Evolutionary conservation across 2,797 vertebrate species (phyloP).

Genomic region (Diceros bicornis): DNA sequence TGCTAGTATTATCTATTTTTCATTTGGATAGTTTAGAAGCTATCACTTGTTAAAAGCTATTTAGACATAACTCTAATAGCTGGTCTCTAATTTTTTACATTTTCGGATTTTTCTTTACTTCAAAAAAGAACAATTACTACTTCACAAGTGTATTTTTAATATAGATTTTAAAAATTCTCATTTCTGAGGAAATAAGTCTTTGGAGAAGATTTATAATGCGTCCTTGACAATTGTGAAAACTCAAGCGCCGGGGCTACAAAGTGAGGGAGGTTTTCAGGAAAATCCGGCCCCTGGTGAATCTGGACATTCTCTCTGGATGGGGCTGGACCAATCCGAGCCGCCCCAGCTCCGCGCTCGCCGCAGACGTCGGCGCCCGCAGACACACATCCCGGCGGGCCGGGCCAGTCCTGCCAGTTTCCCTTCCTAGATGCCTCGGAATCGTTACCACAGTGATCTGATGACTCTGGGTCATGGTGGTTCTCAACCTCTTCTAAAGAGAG

Average conservation of each 20-base stretch:
- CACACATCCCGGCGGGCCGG: neutral
- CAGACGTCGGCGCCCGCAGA: neutral
- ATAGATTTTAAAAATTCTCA: neutral
- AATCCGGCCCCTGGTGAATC: neutral
- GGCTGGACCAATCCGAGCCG: neutral
- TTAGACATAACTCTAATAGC: slow-evolving; percentile 9
- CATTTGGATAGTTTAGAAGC: slow-evolving; percentile 42
- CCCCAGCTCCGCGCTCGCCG: neutral
- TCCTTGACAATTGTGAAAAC: neutral
- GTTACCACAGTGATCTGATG: neutral
- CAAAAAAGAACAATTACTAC: neutral
- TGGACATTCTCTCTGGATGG: neutral
- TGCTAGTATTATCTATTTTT: slow-evolving; percentile 29
- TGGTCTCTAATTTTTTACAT: slow-evolving; percentile 3
- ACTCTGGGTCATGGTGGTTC: neutral
- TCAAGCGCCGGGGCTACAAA: neutral
- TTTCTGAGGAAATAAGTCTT: neutral
- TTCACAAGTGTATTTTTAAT: slow-evolving; percentile 37
- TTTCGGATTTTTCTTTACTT: neutral
- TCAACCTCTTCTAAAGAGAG: neutral
- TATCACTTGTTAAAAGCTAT: slow-evolving; percentile 49
- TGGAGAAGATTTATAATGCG: neutral
- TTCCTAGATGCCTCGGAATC: neutral
- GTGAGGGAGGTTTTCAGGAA: neutral
- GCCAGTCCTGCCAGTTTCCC: neutral